Conservation (phyloP, 1,140 invertebrate species). For the Archegozetes longisetosus region DNA sequence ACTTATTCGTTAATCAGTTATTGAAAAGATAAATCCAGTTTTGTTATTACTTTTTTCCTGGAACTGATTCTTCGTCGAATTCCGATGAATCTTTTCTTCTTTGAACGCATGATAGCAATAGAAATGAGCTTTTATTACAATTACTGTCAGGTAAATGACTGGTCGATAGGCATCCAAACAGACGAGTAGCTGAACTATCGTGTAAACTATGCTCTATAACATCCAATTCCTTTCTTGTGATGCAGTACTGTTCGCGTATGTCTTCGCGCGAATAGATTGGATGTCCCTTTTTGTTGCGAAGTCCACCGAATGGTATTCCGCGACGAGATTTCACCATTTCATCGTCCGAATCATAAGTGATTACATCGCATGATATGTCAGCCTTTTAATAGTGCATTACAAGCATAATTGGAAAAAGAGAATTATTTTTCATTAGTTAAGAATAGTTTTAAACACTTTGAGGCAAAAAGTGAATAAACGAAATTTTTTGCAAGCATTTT, state of each 20-base stretch:
- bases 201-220: slow-evolving; percentile 45
- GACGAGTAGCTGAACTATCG: slow-evolving; percentile 35
- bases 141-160: slow-evolving; percentile 37
- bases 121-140: slow-evolving; percentile 40
- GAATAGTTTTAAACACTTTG: too few relatives aligned
- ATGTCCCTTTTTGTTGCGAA: slow-evolving; percentile 27
- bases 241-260: slow-evolving; percentile 75
- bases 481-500: too few relatives aligned
- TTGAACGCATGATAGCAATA: slow-evolving; percentile 62
- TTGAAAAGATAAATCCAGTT: too few relatives aligned
- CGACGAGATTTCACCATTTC: slow-evolving; percentile 21
- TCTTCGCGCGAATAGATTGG: slow-evolving; percentile 76
- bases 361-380: slow-evolving; percentile 15
- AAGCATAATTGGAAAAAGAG: too few relatives aligned
- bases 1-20: too few relatives aligned
- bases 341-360: slow-evolving; percentile 26
- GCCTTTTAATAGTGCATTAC: too few relatives aligned
- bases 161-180: slow-evolving; percentile 65
- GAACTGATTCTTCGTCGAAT: slow-evolving; percentile 16
- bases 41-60: not conserved
- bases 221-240: slow-evolving; percentile 69
- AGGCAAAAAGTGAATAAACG: too few relatives aligned
- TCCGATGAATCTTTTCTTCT: slow-evolving; percentile 28
- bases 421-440: too few relatives aligned
- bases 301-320: slow-evolving; percentile 16